A percentile compares a stretch with the other conserved stretches of the same genome.
Conservation (phyloP, 23 tunicate species). For the Ascidia mentula region DNA sequence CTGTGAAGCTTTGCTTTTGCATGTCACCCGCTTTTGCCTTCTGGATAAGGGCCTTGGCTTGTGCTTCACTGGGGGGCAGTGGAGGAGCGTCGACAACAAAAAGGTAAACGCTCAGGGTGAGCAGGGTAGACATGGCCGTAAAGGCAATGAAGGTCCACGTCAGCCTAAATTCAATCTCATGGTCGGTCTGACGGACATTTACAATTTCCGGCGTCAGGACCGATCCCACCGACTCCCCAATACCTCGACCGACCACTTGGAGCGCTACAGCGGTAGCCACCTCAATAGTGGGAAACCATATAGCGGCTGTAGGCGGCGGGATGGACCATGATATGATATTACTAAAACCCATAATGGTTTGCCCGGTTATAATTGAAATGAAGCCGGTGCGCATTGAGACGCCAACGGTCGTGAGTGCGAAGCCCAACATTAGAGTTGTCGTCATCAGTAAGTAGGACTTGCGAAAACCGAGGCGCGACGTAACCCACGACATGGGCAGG, state of each 20-base stretch:
- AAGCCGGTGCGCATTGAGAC: slow-evolving; percentile 2
- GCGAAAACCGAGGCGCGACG: slow-evolving; percentile 13
- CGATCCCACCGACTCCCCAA: slow-evolving; percentile 28
- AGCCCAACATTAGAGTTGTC: background rate
- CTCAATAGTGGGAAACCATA: slow-evolving; percentile 64
- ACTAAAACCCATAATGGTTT: slow-evolving; percentile 28
- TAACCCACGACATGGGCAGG: slow-evolving; percentile 20
- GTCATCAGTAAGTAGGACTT: slow-evolving; percentile 1
- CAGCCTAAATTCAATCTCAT: background rate
- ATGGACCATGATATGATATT: slow-evolving; percentile 49
- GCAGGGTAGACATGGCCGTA: background rate
- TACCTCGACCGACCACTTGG: slow-evolving; percentile 30
- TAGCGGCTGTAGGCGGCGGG: slow-evolving; percentile 62
- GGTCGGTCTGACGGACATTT: background rate
- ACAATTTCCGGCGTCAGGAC: background rate
- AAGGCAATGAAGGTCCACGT: background rate
- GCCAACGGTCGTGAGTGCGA: slow-evolving; percentile 14
- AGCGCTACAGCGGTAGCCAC: slow-evolving; percentile 26
- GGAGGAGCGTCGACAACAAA: slow-evolving; percentile 33
- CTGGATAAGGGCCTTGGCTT: slow-evolving; percentile 25
- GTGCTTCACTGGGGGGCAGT: slow-evolving; percentile 49
- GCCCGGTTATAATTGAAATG: slow-evolving; percentile 1
- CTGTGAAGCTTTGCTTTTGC: slow-evolving; percentile 27
- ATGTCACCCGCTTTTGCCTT: slow-evolving; percentile 16
- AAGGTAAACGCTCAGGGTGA: background rate